These are phyloP conservation scores for Montipora capricornis DNA, from an alignment of 64 coral and sea anemone genomes.

Conservation along the genomic window DNA sequence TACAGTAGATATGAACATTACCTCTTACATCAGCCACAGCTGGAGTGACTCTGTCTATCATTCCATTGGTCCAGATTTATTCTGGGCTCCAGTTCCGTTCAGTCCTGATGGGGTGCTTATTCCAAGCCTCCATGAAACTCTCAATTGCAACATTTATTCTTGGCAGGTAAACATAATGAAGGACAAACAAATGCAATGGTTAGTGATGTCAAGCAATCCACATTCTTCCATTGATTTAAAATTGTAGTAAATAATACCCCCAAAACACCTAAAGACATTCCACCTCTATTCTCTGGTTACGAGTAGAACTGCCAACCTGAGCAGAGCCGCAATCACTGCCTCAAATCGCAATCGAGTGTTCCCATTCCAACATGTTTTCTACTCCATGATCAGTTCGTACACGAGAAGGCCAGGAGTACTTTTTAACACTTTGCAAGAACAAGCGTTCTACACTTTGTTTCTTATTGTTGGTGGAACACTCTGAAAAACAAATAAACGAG, in stretches of 20 bases:
- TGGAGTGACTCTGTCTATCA: background rate
- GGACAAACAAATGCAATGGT: conserved; percentile 27
- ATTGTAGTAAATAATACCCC: conserved; percentile 19
- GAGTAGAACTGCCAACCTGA: background rate
- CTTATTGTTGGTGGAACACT: conserved; percentile 41
- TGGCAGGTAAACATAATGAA: conserved; percentile 23
- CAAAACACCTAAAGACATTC: conserved; percentile 58
- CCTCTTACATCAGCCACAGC: background rate
- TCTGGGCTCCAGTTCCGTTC: background rate
- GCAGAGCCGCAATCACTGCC: background rate
- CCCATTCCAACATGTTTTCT: background rate
- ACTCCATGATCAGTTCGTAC: background rate
- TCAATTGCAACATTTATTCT: conserved; percentile 37
- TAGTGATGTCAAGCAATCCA: conserved; percentile 13
- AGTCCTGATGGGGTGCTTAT: conserved; percentile 28
- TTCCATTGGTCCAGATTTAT: conserved; percentile 11
- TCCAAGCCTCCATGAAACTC: conserved; percentile 13
- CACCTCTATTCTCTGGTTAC: conserved; percentile 68
- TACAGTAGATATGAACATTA: background rate
- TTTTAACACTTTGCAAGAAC: background rate
- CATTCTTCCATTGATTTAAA: conserved; percentile 64
- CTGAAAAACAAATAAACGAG: background rate
- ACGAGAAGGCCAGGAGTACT: background rate
- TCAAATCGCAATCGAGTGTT: background rate
- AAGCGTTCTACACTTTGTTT: conserved; percentile 1